Base-by-base conservation (phyloP, 1,140 invertebrate species). In the Dendrolimus punctatus region DNA sequence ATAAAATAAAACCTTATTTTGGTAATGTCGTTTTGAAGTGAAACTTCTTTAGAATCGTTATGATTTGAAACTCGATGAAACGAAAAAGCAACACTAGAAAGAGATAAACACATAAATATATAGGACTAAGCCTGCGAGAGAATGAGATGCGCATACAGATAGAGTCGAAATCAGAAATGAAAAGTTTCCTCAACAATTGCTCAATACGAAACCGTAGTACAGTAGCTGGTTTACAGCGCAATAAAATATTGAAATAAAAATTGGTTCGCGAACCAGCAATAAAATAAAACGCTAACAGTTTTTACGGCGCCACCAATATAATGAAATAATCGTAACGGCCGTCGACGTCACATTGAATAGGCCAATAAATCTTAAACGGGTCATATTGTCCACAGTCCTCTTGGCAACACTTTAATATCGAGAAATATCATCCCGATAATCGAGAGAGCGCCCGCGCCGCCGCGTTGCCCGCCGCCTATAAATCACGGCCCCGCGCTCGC, bases 201-300 rank as follows among this genome's bases (percentile, higher is more conserved):
- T 71, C 67, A 73, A 75, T 74, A 63, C 68, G 62, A 68, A 75
- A 71, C 64, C 66, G n/a, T 57, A 67, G 58, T 68, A 68, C 66
- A 68, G 63, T 47, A 59, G 56, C 53, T 50, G 58, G 77, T 83
- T 84, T 84, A 82, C 71, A 84, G 70, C 73, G 80, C 73, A 79
- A 84, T 86, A 84, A 86, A 86, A 84, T 83, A 83, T 81, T 74
- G 73, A 78, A 86, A 84, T 86, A 83, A 86, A 82, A 86, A 78
- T 78, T 80, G 64, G 58, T 58, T 63, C 71, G 64, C 67, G 68
- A 77, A 72, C 69, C 67, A 55, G 73, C 79, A 77, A 80, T 84
- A 83, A 83, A 84, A 85, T 80, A 83, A 79, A 82, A 83, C 66
- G 78, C 75, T 78, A 79, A 80, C 80, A 76, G 71, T 84, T 86